Conservation (phyloP, 1,140 invertebrate species). For the Solenopsis invicta region DNA sequence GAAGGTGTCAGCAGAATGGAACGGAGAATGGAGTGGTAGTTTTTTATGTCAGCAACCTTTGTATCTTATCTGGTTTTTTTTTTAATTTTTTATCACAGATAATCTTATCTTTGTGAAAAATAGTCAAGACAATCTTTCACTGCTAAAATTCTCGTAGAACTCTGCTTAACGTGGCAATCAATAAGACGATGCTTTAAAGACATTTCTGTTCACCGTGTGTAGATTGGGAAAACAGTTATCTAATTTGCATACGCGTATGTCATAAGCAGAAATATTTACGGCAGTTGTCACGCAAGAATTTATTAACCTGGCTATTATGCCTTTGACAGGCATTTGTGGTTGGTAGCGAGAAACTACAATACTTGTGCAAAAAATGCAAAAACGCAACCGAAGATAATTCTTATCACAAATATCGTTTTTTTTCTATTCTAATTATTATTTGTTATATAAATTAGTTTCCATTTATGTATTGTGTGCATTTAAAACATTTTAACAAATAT, state of each 20-base stretch:
- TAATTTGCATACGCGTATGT: slow-evolving; percentile 1
- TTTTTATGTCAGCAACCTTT: neutral
- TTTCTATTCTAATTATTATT: neutral
- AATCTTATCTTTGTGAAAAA: neutral
- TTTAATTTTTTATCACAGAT: neutral
- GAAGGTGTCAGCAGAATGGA: neutral
- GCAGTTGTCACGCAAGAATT: neutral
- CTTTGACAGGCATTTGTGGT: neutral
- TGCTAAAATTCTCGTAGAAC: neutral
- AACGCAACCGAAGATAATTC: neutral
- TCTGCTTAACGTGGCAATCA: neutral
- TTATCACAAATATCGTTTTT: neutral
- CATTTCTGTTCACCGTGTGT: neutral
- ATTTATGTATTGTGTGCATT: neutral
- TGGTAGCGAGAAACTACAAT: neutral
- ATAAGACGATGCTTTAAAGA: slow-evolving; percentile 3
- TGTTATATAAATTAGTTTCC: neutral
- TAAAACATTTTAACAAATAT: neutral
- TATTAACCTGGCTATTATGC: neutral
- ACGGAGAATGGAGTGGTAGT: neutral
- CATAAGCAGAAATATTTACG: neutral
- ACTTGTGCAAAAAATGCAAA: neutral
- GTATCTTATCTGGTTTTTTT: neutral
- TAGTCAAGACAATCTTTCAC: neutral
- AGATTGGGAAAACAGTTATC: slow-evolving; percentile 5